Evolutionary conservation across 1,140 invertebrate species (phyloP).

Genomic region (Listronotus bonariensis): DNA sequence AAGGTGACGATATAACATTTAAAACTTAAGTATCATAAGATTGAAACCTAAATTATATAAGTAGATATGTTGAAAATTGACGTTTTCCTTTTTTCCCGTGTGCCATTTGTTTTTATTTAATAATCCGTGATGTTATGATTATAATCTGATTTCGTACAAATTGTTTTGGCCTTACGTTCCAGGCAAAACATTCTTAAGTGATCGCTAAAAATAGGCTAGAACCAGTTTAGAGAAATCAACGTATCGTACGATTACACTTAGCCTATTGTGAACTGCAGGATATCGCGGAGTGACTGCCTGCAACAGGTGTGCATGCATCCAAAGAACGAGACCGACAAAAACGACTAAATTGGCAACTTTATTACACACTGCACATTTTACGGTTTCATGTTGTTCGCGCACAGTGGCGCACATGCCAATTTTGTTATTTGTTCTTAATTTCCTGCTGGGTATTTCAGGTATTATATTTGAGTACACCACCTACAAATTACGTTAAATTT

Average conservation of each 20-base stretch:
- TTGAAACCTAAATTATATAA: no score
- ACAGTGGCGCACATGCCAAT: slow-evolving; percentile 6
- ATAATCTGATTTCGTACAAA: not conserved
- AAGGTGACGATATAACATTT: no score
- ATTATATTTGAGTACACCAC: no score
- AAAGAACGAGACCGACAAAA: slow-evolving; percentile 26
- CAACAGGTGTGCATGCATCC: slow-evolving; percentile 25
- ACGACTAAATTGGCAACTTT: slow-evolving; percentile 24
- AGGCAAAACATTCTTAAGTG: not conserved
- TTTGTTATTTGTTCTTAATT: no score
- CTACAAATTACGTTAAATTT: no score
- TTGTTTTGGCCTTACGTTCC: slow-evolving; percentile 14
- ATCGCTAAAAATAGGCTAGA: slow-evolving; percentile 15
- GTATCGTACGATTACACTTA: slow-evolving; percentile 25
- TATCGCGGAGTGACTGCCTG: slow-evolving; percentile 13
- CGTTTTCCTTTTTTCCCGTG: no score
- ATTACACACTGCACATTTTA: slow-evolving; percentile 24
- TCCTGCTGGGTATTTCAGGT: no score
- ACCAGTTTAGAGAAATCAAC: slow-evolving; percentile 28
- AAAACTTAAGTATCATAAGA: no score
- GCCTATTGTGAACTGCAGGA: slow-evolving; percentile 18
- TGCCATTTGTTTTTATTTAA: no score
- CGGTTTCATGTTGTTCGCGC: slow-evolving; percentile 5
- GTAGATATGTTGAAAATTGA: no score
- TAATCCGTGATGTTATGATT: no score